These are phyloP conservation scores for Pluvialis apricaria DNA, from an alignment of 2,113 vertebrate genomes.

Conservation along the genomic window DNA sequence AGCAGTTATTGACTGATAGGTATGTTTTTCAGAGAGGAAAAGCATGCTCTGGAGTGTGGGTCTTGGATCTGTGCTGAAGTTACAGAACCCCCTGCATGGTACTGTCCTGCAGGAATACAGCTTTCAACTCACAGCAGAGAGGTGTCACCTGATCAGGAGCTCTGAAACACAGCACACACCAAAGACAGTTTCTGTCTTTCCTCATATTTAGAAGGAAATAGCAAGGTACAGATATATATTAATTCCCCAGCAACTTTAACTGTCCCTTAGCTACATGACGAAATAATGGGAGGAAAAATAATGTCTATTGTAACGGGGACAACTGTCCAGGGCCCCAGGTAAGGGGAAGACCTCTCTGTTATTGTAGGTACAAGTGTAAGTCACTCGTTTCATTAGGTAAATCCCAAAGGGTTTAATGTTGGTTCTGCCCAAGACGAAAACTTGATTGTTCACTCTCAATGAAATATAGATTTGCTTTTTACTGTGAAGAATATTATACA, in stretches of 20 bases:
- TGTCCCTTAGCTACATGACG: background rate
- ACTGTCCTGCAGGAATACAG: rapidly evolving
- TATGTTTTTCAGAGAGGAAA: background rate
- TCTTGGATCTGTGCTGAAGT: rapidly evolving
- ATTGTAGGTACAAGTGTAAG: background rate
- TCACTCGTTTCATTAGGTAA: background rate
- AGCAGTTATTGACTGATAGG: background rate
- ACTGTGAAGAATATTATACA: background rate
- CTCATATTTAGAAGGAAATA: background rate
- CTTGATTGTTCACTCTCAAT: background rate
- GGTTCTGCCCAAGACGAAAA: background rate
- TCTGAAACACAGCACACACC: background rate
- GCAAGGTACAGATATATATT: background rate
- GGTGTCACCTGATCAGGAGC: background rate
- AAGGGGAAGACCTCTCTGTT: background rate
- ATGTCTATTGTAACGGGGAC: background rate
- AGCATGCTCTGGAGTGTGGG: background rate
- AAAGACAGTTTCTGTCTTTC: background rate
- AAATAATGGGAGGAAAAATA: background rate
- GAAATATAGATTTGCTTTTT: background rate
- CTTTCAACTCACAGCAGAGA: background rate
- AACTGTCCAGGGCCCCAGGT: background rate
- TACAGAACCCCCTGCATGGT: background rate
- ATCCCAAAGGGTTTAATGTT: background rate
- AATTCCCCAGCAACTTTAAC: background rate